phyloP scores from a whole-genome alignment of 2,113 vertebrate genomes.

The Phrynosoma platyrhinos region DNA sequence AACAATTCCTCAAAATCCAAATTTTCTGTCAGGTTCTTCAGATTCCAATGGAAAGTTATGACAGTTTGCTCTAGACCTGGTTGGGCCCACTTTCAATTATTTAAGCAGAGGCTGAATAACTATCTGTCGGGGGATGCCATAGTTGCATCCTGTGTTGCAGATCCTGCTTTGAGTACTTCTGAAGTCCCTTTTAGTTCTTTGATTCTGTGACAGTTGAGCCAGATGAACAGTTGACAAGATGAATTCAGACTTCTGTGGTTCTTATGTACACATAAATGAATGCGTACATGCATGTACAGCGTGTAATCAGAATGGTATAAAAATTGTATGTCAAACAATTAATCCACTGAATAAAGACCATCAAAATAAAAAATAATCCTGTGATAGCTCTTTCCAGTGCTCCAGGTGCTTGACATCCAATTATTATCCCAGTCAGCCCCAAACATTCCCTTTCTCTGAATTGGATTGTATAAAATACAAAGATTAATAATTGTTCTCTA shows the following conservation, averaged over 20 bases:
- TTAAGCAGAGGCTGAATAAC: background rate
- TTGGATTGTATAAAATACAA: slow-evolving; percentile 5
- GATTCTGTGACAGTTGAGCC: background rate
- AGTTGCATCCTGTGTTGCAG: background rate
- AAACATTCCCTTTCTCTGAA: background rate
- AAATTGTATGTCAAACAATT: background rate
- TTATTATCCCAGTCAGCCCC: background rate
- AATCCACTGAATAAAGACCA: background rate
- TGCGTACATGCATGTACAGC: background rate
- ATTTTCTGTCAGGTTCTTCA: too few relatives aligned
- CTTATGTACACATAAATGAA: background rate
- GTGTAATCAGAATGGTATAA: background rate
- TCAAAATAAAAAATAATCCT: slow-evolving; percentile 5
- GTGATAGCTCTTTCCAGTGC: background rate
- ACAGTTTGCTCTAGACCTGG: background rate
- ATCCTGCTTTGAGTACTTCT: background rate
- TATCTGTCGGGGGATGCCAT: background rate
- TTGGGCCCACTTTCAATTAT: background rate
- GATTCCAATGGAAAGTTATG: too few relatives aligned
- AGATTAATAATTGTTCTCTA: slow-evolving; percentile 1
- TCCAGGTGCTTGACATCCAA: background rate
- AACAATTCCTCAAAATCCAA: too few relatives aligned
- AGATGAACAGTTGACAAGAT: background rate
- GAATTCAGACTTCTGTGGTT: background rate
- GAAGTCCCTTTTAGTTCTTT: too few relatives aligned